Conservation (phyloP, 2,797 vertebrate species). For the Cuniculus paca region DNA sequence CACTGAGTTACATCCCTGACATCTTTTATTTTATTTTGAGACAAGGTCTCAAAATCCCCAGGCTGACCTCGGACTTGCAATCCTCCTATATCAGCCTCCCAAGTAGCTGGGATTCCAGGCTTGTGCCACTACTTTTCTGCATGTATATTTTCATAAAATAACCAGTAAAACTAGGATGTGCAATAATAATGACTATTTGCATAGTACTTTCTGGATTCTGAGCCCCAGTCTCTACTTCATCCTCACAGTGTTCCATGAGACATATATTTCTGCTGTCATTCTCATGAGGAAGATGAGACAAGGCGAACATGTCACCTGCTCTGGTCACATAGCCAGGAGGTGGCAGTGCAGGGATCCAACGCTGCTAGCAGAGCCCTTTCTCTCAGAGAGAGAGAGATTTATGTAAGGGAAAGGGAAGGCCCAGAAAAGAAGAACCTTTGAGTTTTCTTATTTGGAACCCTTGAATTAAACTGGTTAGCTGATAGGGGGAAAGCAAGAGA, state of each 20-base stretch:
- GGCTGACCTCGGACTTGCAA: background rate
- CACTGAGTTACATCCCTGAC: background rate
- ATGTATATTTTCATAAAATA: background rate
- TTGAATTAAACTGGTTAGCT: background rate
- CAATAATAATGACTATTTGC: background rate
- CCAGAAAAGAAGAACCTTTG: background rate
- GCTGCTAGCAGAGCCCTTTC: background rate
- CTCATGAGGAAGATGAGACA: background rate
- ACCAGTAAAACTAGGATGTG: background rate
- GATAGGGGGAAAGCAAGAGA: background rate
- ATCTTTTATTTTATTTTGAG: background rate
- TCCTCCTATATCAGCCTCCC: background rate
- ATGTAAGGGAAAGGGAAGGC: background rate
- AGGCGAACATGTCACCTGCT: background rate
- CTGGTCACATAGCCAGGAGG: background rate
- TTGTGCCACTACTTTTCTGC: background rate
- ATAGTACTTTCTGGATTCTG: background rate
- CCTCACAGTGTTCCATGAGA: background rate
- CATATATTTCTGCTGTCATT: background rate
- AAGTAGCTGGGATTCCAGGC: background rate
- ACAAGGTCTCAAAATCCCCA: background rate
- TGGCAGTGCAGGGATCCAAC: background rate
- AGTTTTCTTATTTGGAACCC: background rate
- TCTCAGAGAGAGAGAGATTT: background rate
- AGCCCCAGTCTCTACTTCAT: background rate